Evolutionary conservation across 2,113 vertebrate species (phyloP).

Genomic region (Platysteira castanea): DNA sequence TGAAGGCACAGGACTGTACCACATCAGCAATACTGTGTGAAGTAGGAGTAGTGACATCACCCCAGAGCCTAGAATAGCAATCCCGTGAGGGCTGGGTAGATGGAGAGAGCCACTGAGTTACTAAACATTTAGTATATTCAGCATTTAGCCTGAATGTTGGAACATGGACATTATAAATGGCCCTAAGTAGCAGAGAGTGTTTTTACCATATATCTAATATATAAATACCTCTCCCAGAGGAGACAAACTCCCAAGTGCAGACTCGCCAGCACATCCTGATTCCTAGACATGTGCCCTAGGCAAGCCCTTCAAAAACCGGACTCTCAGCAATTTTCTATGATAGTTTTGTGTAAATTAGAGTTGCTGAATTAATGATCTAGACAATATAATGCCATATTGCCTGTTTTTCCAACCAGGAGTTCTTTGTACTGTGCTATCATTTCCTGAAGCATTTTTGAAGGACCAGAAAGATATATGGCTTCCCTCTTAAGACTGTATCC

Average conservation of each 20-base stretch:
- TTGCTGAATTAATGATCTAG: not conserved
- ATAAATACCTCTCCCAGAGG: slow-evolving; percentile 38
- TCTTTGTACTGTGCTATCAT: not conserved
- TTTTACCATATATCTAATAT: slow-evolving; percentile 31
- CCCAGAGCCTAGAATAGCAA: slow-evolving; percentile 5
- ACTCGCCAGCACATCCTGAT: not conserved
- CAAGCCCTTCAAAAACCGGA: not conserved
- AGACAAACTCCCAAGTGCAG: slow-evolving; percentile 8
- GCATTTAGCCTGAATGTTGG: slow-evolving; percentile 23
- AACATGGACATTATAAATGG: slow-evolving; percentile 17
- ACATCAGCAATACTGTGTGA: not conserved
- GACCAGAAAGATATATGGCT: not conserved
- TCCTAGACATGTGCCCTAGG: not conserved
- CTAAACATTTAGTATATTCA: slow-evolving; percentile 7
- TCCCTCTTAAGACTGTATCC: not conserved
- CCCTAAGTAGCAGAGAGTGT: slow-evolving; percentile 19
- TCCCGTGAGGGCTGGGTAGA: not conserved
- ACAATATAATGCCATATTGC: not conserved
- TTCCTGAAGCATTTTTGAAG: not conserved
- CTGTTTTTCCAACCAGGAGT: not conserved
- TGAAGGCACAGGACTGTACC: not conserved
- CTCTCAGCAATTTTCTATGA: not conserved
- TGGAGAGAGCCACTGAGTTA: not conserved
- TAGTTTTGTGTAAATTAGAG: not conserved
- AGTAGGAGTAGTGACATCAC: slow-evolving; percentile 1